These are phyloP conservation scores for Amphipoea lucens DNA, from an alignment of 2,888 invertebrate genomes.

Conservation along the genomic window DNA sequence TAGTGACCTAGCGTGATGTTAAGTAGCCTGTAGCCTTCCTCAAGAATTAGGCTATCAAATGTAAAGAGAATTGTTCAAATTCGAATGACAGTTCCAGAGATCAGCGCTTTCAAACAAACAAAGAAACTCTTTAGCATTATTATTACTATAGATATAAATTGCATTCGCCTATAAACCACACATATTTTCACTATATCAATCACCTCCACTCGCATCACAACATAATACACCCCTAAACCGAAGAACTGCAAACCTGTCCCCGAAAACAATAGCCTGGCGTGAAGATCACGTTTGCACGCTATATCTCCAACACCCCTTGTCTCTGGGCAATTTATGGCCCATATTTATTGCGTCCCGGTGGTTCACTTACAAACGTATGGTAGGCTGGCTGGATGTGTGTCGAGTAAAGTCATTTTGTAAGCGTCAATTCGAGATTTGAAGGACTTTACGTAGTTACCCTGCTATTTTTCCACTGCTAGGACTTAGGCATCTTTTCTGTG, in stretches of 20 bases:
- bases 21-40: not conserved
- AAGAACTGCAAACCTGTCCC: conserved; percentile 21
- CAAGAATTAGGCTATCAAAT: not conserved
- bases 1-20: too few relatives aligned
- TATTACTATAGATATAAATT: too few relatives aligned
- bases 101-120: too few relatives aligned
- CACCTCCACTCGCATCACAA: not conserved
- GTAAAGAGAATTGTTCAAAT: too few relatives aligned
- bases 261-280: conserved; percentile 29
- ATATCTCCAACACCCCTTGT: conserved; percentile 35
- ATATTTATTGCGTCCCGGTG: conserved; percentile 37
- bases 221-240: conserved; percentile 3
- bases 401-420: not conserved
- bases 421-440: not conserved
- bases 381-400: not conserved
- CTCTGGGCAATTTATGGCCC: conserved; percentile 35
- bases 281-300: conserved; percentile 41
- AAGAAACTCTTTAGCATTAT: too few relatives aligned
- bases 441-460: too few relatives aligned
- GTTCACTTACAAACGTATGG: conserved; percentile 30
- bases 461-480: too few relatives aligned
- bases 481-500: too few relatives aligned
- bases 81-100: too few relatives aligned
- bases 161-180: too few relatives aligned
- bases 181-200: not conserved